phyloP scores from a whole-genome alignment of 1,140 invertebrate species.

The Drosophila orosa region DNA sequence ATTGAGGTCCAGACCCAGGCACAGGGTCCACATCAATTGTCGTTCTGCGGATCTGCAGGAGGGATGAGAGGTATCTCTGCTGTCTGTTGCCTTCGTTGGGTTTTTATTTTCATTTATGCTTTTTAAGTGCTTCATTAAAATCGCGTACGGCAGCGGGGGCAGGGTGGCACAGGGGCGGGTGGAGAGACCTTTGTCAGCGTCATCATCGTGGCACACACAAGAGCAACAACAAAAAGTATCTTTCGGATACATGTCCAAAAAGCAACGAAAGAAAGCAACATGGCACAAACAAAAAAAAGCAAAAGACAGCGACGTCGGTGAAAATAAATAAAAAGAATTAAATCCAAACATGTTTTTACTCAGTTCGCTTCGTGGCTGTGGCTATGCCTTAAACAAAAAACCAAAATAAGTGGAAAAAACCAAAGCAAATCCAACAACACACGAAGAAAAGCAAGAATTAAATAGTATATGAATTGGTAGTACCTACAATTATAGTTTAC shows the following conservation, averaged over 20 bases:
- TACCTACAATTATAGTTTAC: too few species aligned
- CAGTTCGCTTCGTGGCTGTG: constrained; percentile 51
- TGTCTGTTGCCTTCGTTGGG: constrained; percentile 69
- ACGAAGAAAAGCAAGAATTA: neutral
- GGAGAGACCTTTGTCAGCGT: constrained; percentile 77
- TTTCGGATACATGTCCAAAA: constrained; percentile 77
- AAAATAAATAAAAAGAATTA: constrained; percentile 78
- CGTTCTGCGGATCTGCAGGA: constrained; percentile 63
- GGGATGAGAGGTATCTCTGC: constrained; percentile 36
- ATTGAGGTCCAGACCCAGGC: constrained; percentile 25
- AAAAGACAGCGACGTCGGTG: constrained; percentile 54
- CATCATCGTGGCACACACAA: constrained; percentile 63
- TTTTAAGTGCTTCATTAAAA: constrained; percentile 83
- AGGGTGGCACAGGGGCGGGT: constrained; percentile 13
- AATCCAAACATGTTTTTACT: constrained; percentile 79
- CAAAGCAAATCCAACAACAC: constrained; percentile 45
- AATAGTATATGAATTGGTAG: neutral
- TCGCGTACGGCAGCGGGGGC: constrained; percentile 68
- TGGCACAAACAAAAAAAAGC: constrained; percentile 39
- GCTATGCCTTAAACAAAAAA: constrained; percentile 46
- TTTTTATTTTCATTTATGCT: constrained; percentile 82
- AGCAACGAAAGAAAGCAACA: constrained; percentile 76
- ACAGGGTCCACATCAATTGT: constrained; percentile 77
- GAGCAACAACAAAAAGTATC: constrained; percentile 65
- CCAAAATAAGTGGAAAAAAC: constrained; percentile 32